phyloP scores from a whole-genome alignment of 2,888 invertebrate genomes.

The Nipponacmea schrenckii region DNA sequence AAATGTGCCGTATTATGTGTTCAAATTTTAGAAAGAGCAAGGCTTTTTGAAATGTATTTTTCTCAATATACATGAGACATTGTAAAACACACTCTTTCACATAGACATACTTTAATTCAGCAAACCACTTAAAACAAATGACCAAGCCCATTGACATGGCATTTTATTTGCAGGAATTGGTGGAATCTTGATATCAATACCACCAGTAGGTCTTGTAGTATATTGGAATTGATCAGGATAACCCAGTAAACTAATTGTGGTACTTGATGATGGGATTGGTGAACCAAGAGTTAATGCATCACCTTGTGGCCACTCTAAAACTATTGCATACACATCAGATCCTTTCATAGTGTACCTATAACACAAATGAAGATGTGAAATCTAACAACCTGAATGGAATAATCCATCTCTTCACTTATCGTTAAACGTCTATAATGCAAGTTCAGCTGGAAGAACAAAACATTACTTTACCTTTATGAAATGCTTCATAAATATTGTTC shows the following conservation, averaged over 20 bases:
- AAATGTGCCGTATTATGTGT: too few species aligned
- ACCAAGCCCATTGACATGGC: conserved; percentile 45
- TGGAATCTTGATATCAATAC: conserved; percentile 42
- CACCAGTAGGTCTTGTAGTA: conserved; percentile 21
- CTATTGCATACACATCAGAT: conserved; percentile 75
- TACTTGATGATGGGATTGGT: conserved; percentile 54
- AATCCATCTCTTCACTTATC: too few species aligned
- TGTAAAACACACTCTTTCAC: too few species aligned
- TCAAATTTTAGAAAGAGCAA: too few species aligned
- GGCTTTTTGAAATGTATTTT: too few species aligned
- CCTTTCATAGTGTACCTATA: conserved; percentile 53
- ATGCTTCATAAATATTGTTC: too few species aligned
- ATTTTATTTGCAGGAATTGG: conserved; percentile 33
- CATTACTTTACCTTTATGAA: too few species aligned
- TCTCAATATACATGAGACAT: too few species aligned
- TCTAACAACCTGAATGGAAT: too few species aligned
- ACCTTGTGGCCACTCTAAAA: conserved; percentile 78
- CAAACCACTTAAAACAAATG: conserved; percentile 31
- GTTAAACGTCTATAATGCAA: too few species aligned
- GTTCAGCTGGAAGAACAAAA: too few species aligned
- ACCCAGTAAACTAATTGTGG: conserved; percentile 71
- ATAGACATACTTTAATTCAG: neutral
- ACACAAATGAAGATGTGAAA: neutral
- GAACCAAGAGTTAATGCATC: conserved; percentile 71
- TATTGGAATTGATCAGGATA: conserved; percentile 37